These are phyloP conservation scores for Luperina nickerlii DNA, from an alignment of 2,888 invertebrate species.

Conservation along the genomic window DNA sequence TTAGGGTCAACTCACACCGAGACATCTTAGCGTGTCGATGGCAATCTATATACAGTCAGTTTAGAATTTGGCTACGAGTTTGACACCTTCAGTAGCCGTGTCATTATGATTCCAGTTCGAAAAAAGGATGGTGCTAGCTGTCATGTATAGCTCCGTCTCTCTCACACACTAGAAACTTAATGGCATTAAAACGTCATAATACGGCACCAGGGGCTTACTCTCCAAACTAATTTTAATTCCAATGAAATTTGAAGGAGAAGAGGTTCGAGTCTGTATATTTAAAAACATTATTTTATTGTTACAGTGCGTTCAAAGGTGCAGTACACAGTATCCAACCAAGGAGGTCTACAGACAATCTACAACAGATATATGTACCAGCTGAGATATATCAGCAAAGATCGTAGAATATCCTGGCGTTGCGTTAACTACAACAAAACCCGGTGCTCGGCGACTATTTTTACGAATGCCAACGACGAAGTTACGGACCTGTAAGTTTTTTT, in stretches of 20 bases:
- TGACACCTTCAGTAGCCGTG: not conserved
- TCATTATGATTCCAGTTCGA: not conserved
- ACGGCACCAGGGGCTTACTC: no score
- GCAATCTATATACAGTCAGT: not conserved
- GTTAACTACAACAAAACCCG: slow-evolving; percentile 77
- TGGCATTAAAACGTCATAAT: not conserved
- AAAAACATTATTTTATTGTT: slow-evolving; percentile 22
- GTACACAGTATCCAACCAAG: slow-evolving; percentile 83
- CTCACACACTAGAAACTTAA: not conserved
- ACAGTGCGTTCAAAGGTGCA: slow-evolving; percentile 68
- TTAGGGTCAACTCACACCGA: not conserved
- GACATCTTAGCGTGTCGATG: not conserved
- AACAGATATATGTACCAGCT: slow-evolving; percentile 84
- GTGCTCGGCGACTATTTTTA: slow-evolving; percentile 81
- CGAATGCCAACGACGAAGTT: slow-evolving; percentile 77
- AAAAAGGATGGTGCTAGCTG: not conserved
- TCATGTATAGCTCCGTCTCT: not conserved
- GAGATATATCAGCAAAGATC: slow-evolving; percentile 73
- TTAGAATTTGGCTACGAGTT: not conserved
- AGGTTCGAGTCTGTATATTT: not conserved
- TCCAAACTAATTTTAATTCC: no score
- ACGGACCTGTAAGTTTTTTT: slow-evolving; percentile 74
- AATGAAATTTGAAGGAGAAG: no score
- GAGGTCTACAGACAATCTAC: slow-evolving; percentile 81
- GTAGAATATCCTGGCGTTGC: slow-evolving; percentile 81